Base-by-base conservation (phyloP, 2,888 invertebrate species). In the Magallana nippona region DNA sequence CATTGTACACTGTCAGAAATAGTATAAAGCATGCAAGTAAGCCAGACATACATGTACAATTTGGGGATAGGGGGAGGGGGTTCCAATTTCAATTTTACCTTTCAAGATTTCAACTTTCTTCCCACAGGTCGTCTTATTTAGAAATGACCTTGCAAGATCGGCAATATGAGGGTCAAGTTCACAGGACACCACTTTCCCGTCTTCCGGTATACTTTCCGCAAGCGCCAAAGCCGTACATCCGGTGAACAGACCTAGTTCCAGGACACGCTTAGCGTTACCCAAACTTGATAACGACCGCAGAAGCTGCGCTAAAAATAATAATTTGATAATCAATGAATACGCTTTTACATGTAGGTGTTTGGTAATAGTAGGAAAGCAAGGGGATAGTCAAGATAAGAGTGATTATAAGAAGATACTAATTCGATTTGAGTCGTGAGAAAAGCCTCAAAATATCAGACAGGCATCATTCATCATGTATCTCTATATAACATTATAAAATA, bases 231-330 rank as follows among this genome's bases (percentile, higher is more conserved):
- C 90, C 27, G 87, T 88, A 88, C 89, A 91, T 78, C 92, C 92
- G 15, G 91, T 91, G 81, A 89, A 91, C 89, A 91, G 89, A 0
- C 92, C 92, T 32, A 92, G 80, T 71, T 92, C 92, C 22, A 92
- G 87, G 11, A 91, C 89, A 13, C 88, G 85, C 56, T 88, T 90
- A 0, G 90, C 90, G 17, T 87, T 85, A 13, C 87, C 84, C 85
- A 89, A 89, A 62, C 90, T 90, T 32, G 90, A 89, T 10, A 92
- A 55, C 10, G 87, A 87, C 85, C 90, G 89, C n/a, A 92, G 79
- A 79, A 91, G 88, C 81, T 89, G 88, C 10, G 89, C 92, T 92
- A 83, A 17, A 86, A 84, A 58, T 10, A 44, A 17, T 19, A 83
- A 5, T 44, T 44, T 8, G 3, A 5, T 44, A 44, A 5, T 5